Base-by-base conservation (phyloP, 2,113 vertebrate species). In the Serilophus lunatus region DNA sequence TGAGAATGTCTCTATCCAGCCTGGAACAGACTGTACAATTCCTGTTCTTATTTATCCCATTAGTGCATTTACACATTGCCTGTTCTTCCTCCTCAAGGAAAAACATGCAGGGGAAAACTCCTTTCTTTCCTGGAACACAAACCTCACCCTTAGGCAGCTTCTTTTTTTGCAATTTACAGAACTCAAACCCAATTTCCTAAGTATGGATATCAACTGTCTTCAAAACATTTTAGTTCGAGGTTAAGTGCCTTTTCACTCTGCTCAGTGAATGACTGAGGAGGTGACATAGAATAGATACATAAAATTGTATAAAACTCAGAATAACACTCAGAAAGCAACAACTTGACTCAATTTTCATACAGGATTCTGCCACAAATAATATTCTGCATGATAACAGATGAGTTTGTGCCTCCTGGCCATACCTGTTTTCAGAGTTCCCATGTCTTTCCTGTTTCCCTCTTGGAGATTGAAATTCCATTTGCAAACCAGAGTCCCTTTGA, bases 11-110 rank as follows among this genome's bases (percentile, higher is more conserved):
- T 88, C 49, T 76, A 68, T 68, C 65, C 66, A 71, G 76, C 51
- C 57, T 85, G 77, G 95, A 94, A 96, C 93, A 92, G 71, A 50
- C 61, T 76, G 95, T 93, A 45, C 90, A 69, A 80, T 82, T 75
- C 72, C 59, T 50, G 36, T 69, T 79, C 8, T 14, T 88, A 56
- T 93, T 96, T 91, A 78, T 79, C 87, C 92, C 90, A 86, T 95
- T 92, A 94, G 47, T 79, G 74, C 50, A 69, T 63, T 82, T 82
- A 31, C 33, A 77, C 35, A 2, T 64, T 44, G 63, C 64, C 54
- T 90, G 25, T 29, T 8, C 42, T 87, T 85, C 50, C 19, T 88
- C 12, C 40, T 84, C 79, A 71, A 86, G 51, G 72, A 82, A 82
- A 40, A 80, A 40, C 69, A 71, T 1, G 8, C 24, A 38, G 17